Percentiles rank a stretch among this genome's conserved stretches.
These are phyloP conservation scores for Malurus elegans DNA, from an alignment of 2,113 vertebrate genomes.

Conservation along the genomic window DNA sequence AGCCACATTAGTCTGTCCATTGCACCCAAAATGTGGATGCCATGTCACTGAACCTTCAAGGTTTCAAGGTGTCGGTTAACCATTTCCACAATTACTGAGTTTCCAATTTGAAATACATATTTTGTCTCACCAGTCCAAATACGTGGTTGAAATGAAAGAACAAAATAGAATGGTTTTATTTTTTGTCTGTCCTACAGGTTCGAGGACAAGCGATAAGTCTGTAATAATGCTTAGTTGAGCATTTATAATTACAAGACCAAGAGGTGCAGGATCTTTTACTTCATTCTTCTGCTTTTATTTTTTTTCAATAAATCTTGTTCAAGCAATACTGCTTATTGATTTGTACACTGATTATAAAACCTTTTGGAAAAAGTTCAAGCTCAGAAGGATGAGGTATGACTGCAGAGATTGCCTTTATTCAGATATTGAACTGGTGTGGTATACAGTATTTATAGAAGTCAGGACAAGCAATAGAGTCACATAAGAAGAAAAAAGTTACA, in stretches of 20 bases:
- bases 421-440: too few species aligned
- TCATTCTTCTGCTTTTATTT: background rate
- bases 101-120: background rate
- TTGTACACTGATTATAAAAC: accelerated
- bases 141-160: accelerated
- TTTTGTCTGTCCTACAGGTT: background rate
- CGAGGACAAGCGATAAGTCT: background rate
- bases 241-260: background rate
- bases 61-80: background rate
- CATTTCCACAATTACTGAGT: background rate
- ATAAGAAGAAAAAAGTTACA: background rate
- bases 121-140: background rate
- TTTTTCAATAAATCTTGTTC: background rate
- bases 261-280: background rate
- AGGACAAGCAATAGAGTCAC: background rate
- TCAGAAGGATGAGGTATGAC: background rate
- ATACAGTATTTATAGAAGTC: background rate
- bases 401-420: background rate
- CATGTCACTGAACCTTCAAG: background rate
- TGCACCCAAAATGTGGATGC: background rate
- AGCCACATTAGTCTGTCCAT: background rate
- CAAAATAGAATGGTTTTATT: background rate
- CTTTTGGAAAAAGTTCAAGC: background rate
- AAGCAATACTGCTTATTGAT: background rate
- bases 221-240: background rate